Conservation (phyloP, 2,113 vertebrate genomes). For the Pteruthius melanotis region DNA sequence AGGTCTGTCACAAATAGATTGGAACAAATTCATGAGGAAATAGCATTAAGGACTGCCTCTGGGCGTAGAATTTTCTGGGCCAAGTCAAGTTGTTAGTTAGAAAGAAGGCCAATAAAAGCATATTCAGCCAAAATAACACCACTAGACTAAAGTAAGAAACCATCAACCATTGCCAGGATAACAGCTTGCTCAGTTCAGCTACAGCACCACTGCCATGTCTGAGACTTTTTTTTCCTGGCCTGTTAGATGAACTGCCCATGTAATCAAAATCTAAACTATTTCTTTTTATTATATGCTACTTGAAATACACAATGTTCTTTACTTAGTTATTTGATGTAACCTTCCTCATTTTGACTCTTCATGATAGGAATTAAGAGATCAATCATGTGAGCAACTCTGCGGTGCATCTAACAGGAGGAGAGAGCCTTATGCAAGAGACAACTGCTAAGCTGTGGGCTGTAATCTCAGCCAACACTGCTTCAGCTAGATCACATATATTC, state of each 20-base stretch:
- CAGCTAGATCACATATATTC: not conserved
- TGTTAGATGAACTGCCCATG: not conserved
- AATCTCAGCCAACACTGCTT: not conserved
- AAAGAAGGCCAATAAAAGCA: not conserved
- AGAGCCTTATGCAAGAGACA: not conserved
- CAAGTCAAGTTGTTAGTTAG: not conserved
- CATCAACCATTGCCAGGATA: not conserved
- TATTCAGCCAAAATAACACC: not conserved
- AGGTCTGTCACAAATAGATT: not conserved
- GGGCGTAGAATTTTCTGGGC: not conserved
- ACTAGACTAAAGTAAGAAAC: not conserved
- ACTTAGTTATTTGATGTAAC: not conserved
- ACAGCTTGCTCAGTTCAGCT: not conserved
- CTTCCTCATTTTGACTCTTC: not conserved
- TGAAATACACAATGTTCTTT: not conserved
- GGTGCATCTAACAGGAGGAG: not conserved
- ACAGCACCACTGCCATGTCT: not conserved
- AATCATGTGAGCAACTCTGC: not conserved
- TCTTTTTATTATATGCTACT: not conserved
- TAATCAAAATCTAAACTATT: not conserved
- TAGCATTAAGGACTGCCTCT: not conserved
- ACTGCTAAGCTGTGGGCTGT: not conserved
- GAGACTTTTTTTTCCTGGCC: not conserved
- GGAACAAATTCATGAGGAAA: not conserved
- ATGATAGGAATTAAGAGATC: not conserved